Evolutionary conservation across 2,113 vertebrate genomes (phyloP), one percentile per base, ranked within the genome.

Genomic region (Myotis yumanensis): DNA sequence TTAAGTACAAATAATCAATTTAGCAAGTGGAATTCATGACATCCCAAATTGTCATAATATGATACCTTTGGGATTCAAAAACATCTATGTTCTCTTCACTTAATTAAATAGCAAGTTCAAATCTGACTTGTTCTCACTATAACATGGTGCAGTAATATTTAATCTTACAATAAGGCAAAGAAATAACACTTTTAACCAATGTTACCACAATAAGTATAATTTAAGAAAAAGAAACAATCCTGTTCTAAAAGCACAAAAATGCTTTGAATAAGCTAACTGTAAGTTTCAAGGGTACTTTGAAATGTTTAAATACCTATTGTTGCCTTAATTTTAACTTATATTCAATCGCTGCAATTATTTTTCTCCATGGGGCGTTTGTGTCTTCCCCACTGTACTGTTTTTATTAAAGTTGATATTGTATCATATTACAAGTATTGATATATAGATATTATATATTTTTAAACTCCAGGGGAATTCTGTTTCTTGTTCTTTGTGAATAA

Each of bases 401-500:
- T 79, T 73, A 72, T 75, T 73, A 76, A 62, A 51, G 46, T 35
- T 48, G 43, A 11, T 22, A 5, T 10, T 81, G 80, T 81, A 77
- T 73, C 22, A n/a, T 72, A 86, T 95, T 46, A 81, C 8, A 86
- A 81, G 57, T 23, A 54, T 14, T 76, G 5, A 23, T 46, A 46
- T 72, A 75, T 11, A 77, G 57, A 90, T 97, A 52, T 52, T 68
- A 91, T 40, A 15, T 32, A 57, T 86, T 92, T 93, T 95, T 90
- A 92, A 94, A 96, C 25, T 68, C 86, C 90, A 95, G 14, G 51
- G 93, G 89, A 96, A 87, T 92, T 1, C 52, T 95, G 96, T 95
- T 95, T 88, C 95, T 97, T 89, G 72, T 43, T 90, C 69, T 92
- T 48, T 79, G 89, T 79, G 75, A 97, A 89, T 69, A 81, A 96